phyloP scores from a whole-genome alignment of 2,797 vertebrate species.

The Hybognathus amarus region DNA sequence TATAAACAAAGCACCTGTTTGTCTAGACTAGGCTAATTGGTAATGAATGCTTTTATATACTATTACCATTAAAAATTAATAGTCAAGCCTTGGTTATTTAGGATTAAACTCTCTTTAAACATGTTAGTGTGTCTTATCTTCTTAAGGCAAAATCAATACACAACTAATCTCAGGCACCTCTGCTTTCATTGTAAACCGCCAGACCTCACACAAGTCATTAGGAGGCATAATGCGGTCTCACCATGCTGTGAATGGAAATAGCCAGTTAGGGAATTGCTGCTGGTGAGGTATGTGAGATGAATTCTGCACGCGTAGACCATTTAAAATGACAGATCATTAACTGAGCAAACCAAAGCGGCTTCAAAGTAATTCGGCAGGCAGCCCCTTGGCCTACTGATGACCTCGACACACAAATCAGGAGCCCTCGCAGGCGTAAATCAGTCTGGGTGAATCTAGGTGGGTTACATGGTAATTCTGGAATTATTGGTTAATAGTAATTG shows the following conservation, averaged over 20 bases:
- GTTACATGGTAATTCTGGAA: slow-evolving; percentile 32
- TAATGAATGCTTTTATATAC: slow-evolving; percentile 31
- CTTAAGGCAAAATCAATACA: slow-evolving; percentile 65
- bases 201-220: slow-evolving; percentile 48
- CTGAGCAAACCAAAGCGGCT: slow-evolving; percentile 8
- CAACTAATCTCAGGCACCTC: slow-evolving; percentile 63
- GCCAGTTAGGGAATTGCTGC: slow-evolving; percentile 27
- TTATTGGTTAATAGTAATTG: slow-evolving; percentile 56
- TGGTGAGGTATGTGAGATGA: slow-evolving; percentile 33
- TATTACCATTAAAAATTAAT: slow-evolving; percentile 38
- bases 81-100: slow-evolving; percentile 56
- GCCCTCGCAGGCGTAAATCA: background rate
- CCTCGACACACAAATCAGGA: slow-evolving; percentile 6
- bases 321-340: slow-evolving; percentile 55
- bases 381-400: slow-evolving; percentile 17
- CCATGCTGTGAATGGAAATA: slow-evolving; percentile 34
- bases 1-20: background rate
- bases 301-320: slow-evolving; percentile 35
- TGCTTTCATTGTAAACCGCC: slow-evolving; percentile 59
- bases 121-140: slow-evolving; percentile 64
- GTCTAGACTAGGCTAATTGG: slow-evolving; percentile 33
- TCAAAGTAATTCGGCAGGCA: slow-evolving; percentile 19
- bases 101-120: slow-evolving; percentile 63
- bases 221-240: slow-evolving; percentile 22
- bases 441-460: background rate